Evolutionary conservation across 2,888 invertebrate species (phyloP).

Genomic region (Mesopsocus fuscifrons): DNA sequence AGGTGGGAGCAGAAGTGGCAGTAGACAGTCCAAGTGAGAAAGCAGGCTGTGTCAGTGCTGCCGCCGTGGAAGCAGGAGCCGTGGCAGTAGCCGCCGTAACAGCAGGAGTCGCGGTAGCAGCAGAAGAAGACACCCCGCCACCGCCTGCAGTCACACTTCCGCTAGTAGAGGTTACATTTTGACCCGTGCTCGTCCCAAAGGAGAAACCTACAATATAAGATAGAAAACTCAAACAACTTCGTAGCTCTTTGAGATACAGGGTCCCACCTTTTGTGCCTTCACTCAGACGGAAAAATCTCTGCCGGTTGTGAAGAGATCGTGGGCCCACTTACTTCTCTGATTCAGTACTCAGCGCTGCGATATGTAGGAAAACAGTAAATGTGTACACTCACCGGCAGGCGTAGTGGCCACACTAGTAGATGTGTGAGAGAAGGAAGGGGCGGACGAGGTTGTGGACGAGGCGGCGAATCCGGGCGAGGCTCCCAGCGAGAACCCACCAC

Average conservation of each 20-base stretch:
- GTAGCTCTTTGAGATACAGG: too few relatives aligned
- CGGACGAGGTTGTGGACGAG: constrained; percentile 12
- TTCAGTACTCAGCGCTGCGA: too few relatives aligned
- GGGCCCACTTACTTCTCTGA: too few relatives aligned
- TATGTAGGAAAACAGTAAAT: too few relatives aligned
- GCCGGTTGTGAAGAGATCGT: too few relatives aligned
- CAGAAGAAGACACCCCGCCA: constrained; percentile 5
- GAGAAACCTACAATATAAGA: too few relatives aligned
- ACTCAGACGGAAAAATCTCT: too few relatives aligned
- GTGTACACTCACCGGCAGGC: constrained; percentile 18
- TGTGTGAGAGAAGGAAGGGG: constrained; percentile 1
- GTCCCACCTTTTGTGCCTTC: too few relatives aligned
- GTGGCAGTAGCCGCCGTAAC: constrained; percentile 18
- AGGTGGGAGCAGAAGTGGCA: constrained; percentile 22
- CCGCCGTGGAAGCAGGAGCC: constrained; percentile 14
- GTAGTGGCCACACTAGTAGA: constrained; percentile 16
- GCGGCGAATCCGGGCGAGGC: constrained; percentile 11
- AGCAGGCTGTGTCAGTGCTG: neutral
- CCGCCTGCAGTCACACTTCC: constrained; percentile 4
- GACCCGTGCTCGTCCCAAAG: too few relatives aligned
- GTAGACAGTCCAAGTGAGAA: constrained; percentile 9
- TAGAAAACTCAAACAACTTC: too few relatives aligned
- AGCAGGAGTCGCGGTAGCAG: constrained; percentile 13
- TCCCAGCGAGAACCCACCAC: constrained; percentile 13
- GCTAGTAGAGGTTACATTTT: constrained; percentile 11